These are phyloP conservation scores for Leptobrachium ailaonicum DNA, from an alignment of 2,113 vertebrate species.

Conservation along the genomic window DNA sequence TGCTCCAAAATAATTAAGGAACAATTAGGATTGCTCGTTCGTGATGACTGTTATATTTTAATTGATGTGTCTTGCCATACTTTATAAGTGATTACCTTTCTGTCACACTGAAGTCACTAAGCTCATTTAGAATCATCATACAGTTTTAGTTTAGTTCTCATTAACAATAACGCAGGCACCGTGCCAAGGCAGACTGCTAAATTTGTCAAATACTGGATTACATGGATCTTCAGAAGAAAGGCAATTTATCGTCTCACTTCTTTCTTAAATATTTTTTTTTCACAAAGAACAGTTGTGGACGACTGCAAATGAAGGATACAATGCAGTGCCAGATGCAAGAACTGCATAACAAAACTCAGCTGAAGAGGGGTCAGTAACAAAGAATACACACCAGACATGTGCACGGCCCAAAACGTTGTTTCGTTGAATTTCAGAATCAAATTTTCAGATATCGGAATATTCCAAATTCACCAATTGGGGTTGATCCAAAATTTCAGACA, in stretches of 20 bases:
- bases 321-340: no score
- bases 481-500: no score
- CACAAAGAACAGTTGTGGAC: no score
- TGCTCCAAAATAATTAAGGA: not conserved
- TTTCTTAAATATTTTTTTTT: no score
- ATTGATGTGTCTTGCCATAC: constrained; percentile 2
- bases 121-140: constrained; percentile 11
- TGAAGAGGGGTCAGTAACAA: no score
- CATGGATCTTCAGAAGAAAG: constrained; percentile 2
- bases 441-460: no score
- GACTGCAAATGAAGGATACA: no score
- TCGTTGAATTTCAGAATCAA: no score
- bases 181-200: constrained; percentile 20
- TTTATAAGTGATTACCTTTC: constrained; percentile 24
- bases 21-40: not conserved
- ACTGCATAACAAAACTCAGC: no score
- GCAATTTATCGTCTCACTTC: constrained; percentile 14
- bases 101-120: constrained; percentile 22
- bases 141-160: constrained; percentile 22
- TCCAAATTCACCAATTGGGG: no score
- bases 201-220: constrained; percentile 42
- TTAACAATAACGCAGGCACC: constrained; percentile 22
- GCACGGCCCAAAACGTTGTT: no score
- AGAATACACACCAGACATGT: no score
- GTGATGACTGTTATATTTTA: constrained; percentile 17